Evolutionary conservation across 2,797 vertebrate species (phyloP).

Genomic region (Pangasius larnaudii): DNA sequence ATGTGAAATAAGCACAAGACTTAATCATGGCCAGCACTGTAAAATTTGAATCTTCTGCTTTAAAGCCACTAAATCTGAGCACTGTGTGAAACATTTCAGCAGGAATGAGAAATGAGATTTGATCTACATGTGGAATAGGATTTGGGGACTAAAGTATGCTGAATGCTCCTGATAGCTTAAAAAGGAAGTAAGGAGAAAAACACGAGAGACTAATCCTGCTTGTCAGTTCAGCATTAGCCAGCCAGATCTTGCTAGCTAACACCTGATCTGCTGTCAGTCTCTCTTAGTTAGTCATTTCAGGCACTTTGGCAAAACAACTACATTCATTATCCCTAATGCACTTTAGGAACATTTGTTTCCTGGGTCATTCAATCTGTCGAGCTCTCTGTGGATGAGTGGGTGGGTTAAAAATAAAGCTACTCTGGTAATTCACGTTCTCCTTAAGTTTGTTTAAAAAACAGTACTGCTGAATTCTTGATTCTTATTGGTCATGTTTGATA

Average conservation of each 20-base stretch:
- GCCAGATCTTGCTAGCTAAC: slow-evolving; percentile 21
- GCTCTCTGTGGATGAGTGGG: neutral
- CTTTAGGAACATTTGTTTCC: neutral
- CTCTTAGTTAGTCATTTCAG: neutral
- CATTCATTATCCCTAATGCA: neutral
- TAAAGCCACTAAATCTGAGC: slow-evolving; percentile 18
- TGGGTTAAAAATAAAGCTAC: neutral
- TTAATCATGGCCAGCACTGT: slow-evolving; percentile 28
- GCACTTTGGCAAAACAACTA: neutral
- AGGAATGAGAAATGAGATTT: slow-evolving; percentile 39
- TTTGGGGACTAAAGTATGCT: slow-evolving; percentile 47
- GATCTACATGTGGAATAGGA: slow-evolving; percentile 51
- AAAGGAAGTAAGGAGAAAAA: slow-evolving; percentile 52
- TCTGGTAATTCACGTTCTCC: neutral
- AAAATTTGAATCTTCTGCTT: neutral
- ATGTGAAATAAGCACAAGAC: slow-evolving; percentile 21
- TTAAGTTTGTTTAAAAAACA: neutral
- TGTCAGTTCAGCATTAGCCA: slow-evolving; percentile 48
- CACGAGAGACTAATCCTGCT: slow-evolving; percentile 45
- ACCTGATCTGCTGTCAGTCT: neutral
- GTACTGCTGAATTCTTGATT: neutral
- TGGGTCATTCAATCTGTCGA: neutral
- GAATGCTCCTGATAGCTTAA: slow-evolving; percentile 44
- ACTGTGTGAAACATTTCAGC: slow-evolving; percentile 32
- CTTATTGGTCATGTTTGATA: neutral